These are phyloP conservation scores for Craniophora ligustri DNA, from an alignment of 2,888 invertebrate species.

Conservation along the genomic window DNA sequence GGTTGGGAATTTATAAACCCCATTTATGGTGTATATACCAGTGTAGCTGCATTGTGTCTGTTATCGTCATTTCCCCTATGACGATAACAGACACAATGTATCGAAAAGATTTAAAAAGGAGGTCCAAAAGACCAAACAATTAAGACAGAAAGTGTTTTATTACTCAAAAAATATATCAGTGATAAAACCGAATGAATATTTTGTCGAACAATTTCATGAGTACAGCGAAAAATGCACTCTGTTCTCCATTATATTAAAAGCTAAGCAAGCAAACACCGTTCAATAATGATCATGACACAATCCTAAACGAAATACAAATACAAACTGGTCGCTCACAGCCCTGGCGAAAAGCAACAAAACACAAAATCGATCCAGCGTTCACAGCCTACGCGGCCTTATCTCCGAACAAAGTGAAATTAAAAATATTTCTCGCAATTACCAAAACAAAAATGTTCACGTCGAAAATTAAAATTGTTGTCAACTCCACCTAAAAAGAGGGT, in stretches of 20 bases:
- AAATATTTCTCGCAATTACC: slow-evolving; percentile 48
- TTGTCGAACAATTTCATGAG: too few species aligned
- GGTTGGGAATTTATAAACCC: too few species aligned
- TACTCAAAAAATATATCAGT: too few species aligned
- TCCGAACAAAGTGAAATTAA: slow-evolving; percentile 45
- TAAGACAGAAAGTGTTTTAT: too few species aligned
- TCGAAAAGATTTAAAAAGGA: too few species aligned
- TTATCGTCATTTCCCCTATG: too few species aligned
- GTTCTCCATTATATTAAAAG: not conserved
- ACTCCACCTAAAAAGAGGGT: slow-evolving; percentile 17
- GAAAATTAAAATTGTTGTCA: slow-evolving; percentile 54
- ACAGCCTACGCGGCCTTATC: not conserved
- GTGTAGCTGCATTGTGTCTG: too few species aligned
- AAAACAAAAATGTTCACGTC: slow-evolving; percentile 36
- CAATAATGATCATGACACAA: not conserved
- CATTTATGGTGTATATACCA: too few species aligned
- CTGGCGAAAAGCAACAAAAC: not conserved
- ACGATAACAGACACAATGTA: too few species aligned
- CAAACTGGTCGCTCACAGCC: not conserved
- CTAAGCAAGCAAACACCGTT: not conserved
- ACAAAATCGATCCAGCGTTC: slow-evolving; percentile 3
- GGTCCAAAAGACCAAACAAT: too few species aligned
- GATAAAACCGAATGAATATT: too few species aligned
- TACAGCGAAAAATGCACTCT: too few species aligned
- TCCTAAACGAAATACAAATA: not conserved